phyloP scores from a whole-genome alignment of 2,888 invertebrate species.

The Amphipyra tragopoginis region DNA sequence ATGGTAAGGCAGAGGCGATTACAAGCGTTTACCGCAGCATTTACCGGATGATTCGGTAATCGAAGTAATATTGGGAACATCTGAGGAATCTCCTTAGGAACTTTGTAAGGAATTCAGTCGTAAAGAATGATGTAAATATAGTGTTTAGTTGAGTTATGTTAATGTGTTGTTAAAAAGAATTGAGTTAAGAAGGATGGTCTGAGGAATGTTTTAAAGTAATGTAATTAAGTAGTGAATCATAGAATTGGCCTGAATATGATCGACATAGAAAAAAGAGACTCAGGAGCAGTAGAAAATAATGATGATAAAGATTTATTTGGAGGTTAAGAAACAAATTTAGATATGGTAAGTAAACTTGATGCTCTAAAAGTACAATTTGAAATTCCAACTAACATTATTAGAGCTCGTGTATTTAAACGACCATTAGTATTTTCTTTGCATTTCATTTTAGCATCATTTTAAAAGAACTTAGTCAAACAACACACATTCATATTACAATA shows the following conservation, averaged over 20 bases:
- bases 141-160: constrained; percentile 71
- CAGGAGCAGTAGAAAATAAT: not conserved
- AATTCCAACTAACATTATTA: no score
- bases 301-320: not conserved
- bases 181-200: constrained; percentile 49
- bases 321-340: not conserved
- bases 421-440: no score
- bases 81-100: constrained; percentile 71
- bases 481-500: no score
- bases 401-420: no score
- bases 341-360: no score
- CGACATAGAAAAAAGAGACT: not conserved
- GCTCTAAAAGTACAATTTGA: no score
- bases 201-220: constrained; percentile 32
- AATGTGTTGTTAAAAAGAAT: constrained; percentile 69
- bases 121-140: constrained; percentile 72
- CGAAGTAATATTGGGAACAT: constrained; percentile 79
- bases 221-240: constrained; percentile 1
- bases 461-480: no score
- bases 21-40: constrained; percentile 76
- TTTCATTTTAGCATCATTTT: no score
- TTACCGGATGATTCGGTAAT: constrained; percentile 87
- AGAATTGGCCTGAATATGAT: not conserved
- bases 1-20: constrained; percentile 83
- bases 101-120: constrained; percentile 66